Evolutionary conservation across 2,888 invertebrate species (phyloP).

Genomic region (Psylliodes chrysocephalus): DNA sequence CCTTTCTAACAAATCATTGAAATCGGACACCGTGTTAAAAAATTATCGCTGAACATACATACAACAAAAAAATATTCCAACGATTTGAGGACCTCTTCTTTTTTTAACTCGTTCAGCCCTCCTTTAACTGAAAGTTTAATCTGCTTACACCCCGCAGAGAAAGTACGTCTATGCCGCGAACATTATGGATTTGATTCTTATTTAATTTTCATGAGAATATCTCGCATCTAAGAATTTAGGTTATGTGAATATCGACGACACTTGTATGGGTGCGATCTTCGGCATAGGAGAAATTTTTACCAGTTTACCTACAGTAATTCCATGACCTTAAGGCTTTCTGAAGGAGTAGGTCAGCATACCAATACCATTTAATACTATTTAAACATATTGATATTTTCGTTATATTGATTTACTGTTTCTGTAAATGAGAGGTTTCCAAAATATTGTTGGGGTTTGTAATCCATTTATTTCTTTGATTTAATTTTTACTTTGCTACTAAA

Average conservation of each 20-base stretch:
- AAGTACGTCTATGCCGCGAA: not conserved
- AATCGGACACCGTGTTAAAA: too few relatives aligned
- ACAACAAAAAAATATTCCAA: too few relatives aligned
- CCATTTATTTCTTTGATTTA: too few relatives aligned
- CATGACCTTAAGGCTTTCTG: constrained; percentile 13
- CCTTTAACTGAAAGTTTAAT: too few relatives aligned
- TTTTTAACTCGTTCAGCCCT: too few relatives aligned
- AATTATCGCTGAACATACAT: too few relatives aligned
- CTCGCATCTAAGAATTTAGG: constrained; percentile 28
- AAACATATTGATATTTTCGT: constrained; percentile 3
- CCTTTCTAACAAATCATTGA: too few relatives aligned
- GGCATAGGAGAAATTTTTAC: constrained; percentile 26
- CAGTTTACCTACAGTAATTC: constrained; percentile 9
- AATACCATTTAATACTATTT: constrained; percentile 1
- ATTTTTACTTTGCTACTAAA: too few relatives aligned
- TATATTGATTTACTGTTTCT: not conserved
- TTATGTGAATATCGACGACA: constrained; percentile 25
- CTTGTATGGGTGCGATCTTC: constrained; percentile 25
- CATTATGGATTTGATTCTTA: constrained; percentile 11
- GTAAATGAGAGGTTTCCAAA: too few relatives aligned
- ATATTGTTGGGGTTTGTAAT: too few relatives aligned
- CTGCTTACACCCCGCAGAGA: not conserved
- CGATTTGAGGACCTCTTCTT: too few relatives aligned
- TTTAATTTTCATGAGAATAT: constrained; percentile 12
- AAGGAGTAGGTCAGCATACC: constrained; percentile 15